These are phyloP conservation scores for Smithornis capensis DNA, from an alignment of 2,113 vertebrate genomes.

Conservation along the genomic window DNA sequence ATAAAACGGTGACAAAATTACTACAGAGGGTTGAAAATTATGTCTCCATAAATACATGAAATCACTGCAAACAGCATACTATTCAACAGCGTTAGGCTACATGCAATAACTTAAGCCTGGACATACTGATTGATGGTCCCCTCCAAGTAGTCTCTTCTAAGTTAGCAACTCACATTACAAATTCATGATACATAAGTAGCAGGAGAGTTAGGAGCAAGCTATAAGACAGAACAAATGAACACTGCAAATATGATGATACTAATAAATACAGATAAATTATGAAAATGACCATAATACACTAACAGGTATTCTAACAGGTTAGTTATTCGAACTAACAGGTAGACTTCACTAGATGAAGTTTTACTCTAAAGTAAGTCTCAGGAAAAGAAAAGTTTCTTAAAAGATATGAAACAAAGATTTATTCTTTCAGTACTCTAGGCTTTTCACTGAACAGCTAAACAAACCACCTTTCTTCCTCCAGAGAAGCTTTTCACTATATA, in stretches of 20 bases:
- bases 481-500: neutral
- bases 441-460: neutral
- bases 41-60: neutral
- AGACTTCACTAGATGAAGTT: neutral
- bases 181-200: neutral
- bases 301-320: too few species aligned
- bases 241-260: neutral
- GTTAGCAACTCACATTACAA: neutral
- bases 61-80: neutral
- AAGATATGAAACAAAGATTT: neutral
- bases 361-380: neutral
- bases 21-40: neutral
- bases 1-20: neutral
- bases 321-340: too few species aligned
- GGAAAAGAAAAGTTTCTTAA: neutral
- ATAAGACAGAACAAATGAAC: neutral
- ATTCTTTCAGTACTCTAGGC: neutral
- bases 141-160: neutral
- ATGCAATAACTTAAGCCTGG: neutral
- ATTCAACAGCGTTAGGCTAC: neutral
- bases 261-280: neutral
- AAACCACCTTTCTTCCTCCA: neutral
- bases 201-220: neutral
- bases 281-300: neutral
- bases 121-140: neutral